Percentiles rank a stretch among this genome's conserved stretches.
These are phyloP conservation scores for Meganola albula DNA, from an alignment of 2,888 invertebrate genomes.

Conservation along the genomic window DNA sequence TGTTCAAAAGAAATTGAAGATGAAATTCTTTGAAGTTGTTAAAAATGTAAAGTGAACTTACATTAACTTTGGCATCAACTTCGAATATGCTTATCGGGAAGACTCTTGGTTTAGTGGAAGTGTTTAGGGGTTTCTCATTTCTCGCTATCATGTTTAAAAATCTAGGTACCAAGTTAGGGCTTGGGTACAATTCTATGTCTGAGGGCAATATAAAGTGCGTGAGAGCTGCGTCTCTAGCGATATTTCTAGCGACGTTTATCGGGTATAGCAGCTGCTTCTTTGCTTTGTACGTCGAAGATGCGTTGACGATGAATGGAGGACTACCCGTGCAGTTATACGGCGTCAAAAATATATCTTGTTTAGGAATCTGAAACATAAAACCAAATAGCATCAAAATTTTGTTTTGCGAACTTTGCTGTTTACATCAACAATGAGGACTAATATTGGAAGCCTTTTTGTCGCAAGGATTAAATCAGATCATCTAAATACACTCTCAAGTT, in stretches of 20 bases:
- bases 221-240: slow-evolving; percentile 89
- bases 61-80: slow-evolving; percentile 78
- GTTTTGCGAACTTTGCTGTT: no score
- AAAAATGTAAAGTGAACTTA: slow-evolving; percentile 33
- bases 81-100: slow-evolving; percentile 94
- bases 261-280: slow-evolving; percentile 91
- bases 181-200: slow-evolving; percentile 94
- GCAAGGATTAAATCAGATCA: no score
- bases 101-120: slow-evolving; percentile 80
- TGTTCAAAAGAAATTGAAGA: neutral
- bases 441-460: no score
- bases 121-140: slow-evolving; percentile 81
- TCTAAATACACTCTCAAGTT: no score
- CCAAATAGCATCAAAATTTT: no score
- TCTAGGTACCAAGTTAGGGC: slow-evolving; percentile 85
- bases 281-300: slow-evolving; percentile 84
- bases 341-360: slow-evolving; percentile 79
- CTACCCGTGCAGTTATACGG: slow-evolving; percentile 84
- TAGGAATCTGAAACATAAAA: slow-evolving; percentile 79
- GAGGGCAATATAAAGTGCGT: slow-evolving; percentile 91
- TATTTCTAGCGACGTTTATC: slow-evolving; percentile 92
- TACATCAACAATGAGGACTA: no score
- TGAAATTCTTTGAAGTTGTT: no score
- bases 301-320: slow-evolving; percentile 82
- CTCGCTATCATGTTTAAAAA: slow-evolving; percentile 91